These are phyloP conservation scores for Arctia plantaginis DNA, from an alignment of 2,888 invertebrate genomes.

Conservation along the genomic window DNA sequence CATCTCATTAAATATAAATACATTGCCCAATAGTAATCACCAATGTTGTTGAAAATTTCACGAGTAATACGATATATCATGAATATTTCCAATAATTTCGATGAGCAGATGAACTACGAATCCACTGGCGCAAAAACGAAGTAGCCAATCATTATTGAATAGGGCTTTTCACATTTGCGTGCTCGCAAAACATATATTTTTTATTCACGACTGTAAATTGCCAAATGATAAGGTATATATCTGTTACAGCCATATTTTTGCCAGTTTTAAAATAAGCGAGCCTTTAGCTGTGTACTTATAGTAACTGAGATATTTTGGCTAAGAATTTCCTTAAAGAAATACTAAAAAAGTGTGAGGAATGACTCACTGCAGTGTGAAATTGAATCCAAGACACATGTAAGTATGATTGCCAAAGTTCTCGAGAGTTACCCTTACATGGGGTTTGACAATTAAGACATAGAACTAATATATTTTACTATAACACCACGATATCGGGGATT, in stretches of 20 bases:
- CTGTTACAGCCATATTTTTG: neutral
- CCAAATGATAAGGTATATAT: neutral
- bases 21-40: neutral
- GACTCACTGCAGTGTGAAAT: neutral
- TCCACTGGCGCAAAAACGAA: slow-evolving; percentile 25
- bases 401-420: neutral
- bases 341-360: neutral
- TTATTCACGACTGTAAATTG: no score
- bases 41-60: slow-evolving; percentile 3
- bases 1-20: neutral
- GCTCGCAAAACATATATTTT: neutral
- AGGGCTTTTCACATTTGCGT: neutral
- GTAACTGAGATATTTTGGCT: neutral
- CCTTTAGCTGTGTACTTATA: neutral
- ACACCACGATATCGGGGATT: no score
- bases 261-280: no score
- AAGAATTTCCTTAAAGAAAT: neutral
- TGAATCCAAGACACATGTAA: neutral
- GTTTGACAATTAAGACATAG: no score
- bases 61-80: slow-evolving; percentile 10
- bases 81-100: slow-evolving; percentile 35
- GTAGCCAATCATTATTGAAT: slow-evolving; percentile 33
- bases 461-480: no score
- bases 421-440: neutral
- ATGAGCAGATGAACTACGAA: slow-evolving; percentile 19